Conservation (phyloP, 2,797 vertebrate genomes). For the Sebastes trivittatus region DNA sequence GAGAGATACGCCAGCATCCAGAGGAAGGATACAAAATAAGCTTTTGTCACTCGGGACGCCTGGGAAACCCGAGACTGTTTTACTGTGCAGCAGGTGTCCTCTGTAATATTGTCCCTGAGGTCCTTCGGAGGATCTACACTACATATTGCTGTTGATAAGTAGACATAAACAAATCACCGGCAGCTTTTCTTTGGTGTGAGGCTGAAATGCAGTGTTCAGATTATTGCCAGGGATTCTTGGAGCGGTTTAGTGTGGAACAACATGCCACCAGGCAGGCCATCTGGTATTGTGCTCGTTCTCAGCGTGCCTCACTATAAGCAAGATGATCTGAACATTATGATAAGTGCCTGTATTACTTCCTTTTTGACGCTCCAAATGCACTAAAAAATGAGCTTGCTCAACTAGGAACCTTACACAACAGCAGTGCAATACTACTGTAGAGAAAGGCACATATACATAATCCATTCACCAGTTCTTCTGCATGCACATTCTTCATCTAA, state of each 20-base stretch:
- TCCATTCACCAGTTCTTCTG: background rate
- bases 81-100: background rate
- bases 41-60: background rate
- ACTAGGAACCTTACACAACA: background rate
- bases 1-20: background rate
- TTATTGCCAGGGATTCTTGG: conserved; percentile 50
- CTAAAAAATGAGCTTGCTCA: background rate
- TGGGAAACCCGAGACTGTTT: background rate
- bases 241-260: conserved; percentile 33
- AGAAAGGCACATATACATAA: conserved; percentile 1
- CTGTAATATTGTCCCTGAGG: background rate
- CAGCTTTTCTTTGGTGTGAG: background rate
- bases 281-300: conserved; percentile 49
- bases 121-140: background rate
- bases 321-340: conserved; percentile 18
- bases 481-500: conserved; percentile 38
- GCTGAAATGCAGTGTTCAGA: conserved; percentile 4
- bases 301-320: background rate
- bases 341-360: background rate
- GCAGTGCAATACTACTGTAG: background rate
- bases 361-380: background rate
- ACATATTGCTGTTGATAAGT: background rate
- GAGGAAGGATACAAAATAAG: background rate
- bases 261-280: conserved; percentile 59
- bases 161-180: background rate